Conservation (phyloP, 2,113 vertebrate genomes). For the Phaethon lepturus region DNA sequence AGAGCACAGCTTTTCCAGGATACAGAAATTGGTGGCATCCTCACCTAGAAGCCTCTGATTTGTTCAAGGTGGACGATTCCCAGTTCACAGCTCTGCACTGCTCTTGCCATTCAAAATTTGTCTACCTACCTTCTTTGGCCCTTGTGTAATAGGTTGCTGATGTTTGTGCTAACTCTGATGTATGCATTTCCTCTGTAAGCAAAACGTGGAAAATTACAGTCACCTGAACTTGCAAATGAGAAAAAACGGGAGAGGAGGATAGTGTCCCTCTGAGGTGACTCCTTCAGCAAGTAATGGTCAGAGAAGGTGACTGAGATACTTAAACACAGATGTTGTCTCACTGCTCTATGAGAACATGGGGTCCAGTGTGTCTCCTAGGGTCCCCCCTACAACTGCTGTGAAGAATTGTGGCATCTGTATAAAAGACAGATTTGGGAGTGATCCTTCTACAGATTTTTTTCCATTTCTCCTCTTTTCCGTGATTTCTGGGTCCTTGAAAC, state of each 20-base stretch:
- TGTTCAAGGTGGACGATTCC: not conserved
- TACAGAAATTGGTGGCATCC: not conserved
- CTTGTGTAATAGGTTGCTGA: rapidly evolving
- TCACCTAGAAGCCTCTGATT: not conserved
- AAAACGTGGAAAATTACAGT: not conserved
- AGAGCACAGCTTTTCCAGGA: not conserved
- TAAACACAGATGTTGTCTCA: not conserved
- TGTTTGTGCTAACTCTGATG: not conserved
- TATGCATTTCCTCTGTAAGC: not conserved
- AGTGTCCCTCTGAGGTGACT: not conserved
- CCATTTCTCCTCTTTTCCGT: not conserved
- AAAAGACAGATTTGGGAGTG: not conserved
- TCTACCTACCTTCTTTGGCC: not conserved
- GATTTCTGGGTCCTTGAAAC: not conserved
- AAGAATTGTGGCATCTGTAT: not conserved
- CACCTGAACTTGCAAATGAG: not conserved
- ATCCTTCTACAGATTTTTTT: not conserved
- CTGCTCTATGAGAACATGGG: not conserved
- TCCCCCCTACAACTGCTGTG: not conserved
- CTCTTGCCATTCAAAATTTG: not conserved
- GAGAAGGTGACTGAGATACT: not conserved
- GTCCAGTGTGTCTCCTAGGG: not conserved
- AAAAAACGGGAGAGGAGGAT: not conserved
- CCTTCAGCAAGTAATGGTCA: not conserved
- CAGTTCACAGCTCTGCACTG: not conserved